phyloP scores from a whole-genome alignment of 2,888 invertebrate genomes.

The Bombyx huttoni region DNA sequence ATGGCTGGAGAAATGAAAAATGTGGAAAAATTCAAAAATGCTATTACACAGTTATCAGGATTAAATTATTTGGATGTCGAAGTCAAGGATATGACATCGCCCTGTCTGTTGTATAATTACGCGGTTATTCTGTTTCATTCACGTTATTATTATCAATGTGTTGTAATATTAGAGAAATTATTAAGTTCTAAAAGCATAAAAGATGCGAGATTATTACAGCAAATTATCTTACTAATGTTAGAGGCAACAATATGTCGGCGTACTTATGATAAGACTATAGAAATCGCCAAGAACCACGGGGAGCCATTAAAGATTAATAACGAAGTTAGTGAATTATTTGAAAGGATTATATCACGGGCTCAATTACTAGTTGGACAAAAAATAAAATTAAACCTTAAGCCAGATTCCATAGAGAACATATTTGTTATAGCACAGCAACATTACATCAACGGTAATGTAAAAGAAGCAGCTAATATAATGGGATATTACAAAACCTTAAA shows the following conservation, averaged over 20 bases:
- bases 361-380: slow-evolving; percentile 46
- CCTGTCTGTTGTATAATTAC: slow-evolving; percentile 80
- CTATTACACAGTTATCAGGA: slow-evolving; percentile 74
- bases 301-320: slow-evolving; percentile 40
- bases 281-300: slow-evolving; percentile 45
- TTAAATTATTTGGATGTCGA: slow-evolving; percentile 58
- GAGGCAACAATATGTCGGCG: slow-evolving; percentile 58
- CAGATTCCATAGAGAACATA: slow-evolving; percentile 56
- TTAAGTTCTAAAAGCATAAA: slow-evolving; percentile 43
- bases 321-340: slow-evolving; percentile 44
- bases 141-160: slow-evolving; percentile 80
- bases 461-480: slow-evolving; percentile 47
- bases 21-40: slow-evolving; percentile 79
- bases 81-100: slow-evolving; percentile 40
- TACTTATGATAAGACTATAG: slow-evolving; percentile 53
- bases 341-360: slow-evolving; percentile 50
- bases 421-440: slow-evolving; percentile 60
- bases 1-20: slow-evolving; percentile 81
- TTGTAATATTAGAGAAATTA: slow-evolving; percentile 48
- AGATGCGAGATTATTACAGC: slow-evolving; percentile 45
- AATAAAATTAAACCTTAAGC: slow-evolving; percentile 35
- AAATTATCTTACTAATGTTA: slow-evolving; percentile 45
- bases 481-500: slow-evolving; percentile 48
- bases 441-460: slow-evolving; percentile 53
- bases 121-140: slow-evolving; percentile 84